These are phyloP conservation scores for Drosophila rufa DNA, from an alignment of 1,140 invertebrate genomes.

Conservation along the genomic window DNA sequence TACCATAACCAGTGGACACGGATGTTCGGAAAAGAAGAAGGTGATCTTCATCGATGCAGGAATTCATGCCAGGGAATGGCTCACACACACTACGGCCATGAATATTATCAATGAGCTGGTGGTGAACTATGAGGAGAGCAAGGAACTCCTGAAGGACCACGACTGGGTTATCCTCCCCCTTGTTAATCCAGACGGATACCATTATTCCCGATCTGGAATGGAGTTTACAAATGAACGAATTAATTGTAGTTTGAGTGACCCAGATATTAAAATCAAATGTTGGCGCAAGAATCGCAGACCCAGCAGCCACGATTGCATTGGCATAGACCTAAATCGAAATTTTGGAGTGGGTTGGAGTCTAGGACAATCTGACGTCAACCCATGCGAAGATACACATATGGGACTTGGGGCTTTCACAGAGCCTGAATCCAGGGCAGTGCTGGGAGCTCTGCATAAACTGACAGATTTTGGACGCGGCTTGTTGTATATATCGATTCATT, in stretches of 20 bases:
- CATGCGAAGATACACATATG: neutral
- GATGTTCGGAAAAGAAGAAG: too few species aligned
- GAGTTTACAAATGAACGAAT: neutral
- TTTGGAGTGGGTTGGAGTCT: conserved; percentile 23
- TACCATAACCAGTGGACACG: too few species aligned
- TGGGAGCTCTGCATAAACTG: conserved; percentile 18
- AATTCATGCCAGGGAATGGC: too few species aligned
- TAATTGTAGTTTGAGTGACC: neutral
- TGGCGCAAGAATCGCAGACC: conserved; percentile 43
- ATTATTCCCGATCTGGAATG: conserved; percentile 21
- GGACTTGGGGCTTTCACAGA: conserved; percentile 36
- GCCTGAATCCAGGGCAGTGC: conserved; percentile 24
- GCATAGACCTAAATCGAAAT: conserved; percentile 53
- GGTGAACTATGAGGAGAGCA: too few species aligned
- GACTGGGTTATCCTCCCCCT: conserved; percentile 40
- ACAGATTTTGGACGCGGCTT: neutral
- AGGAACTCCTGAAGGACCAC: too few species aligned
- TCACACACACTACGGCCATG: too few species aligned
- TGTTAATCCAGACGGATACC: conserved; percentile 54
- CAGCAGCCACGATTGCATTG: conserved; percentile 9
- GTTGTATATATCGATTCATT: conserved; percentile 50
- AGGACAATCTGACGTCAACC: neutral
- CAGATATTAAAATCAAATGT: neutral
- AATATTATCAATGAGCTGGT: too few species aligned
- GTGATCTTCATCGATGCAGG: too few species aligned